Conservation (phyloP, 2,888 invertebrate species). For the Stramonita haemastoma region DNA sequence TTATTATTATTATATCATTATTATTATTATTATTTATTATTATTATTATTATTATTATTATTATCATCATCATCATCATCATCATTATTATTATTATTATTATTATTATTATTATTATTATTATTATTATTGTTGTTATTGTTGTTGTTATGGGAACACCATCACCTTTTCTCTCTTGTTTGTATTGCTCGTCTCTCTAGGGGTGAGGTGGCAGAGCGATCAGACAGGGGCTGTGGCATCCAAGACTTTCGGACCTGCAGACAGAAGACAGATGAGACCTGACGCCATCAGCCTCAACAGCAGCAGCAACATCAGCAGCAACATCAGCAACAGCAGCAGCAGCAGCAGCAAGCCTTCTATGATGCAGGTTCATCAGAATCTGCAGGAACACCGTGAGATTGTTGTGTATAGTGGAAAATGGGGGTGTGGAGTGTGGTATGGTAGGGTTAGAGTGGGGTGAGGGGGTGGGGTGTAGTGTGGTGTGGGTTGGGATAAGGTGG, state of each 20-base stretch:
- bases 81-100: neutral
- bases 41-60: neutral
- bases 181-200: neutral
- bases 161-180: no score
- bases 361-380: neutral
- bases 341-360: neutral
- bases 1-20: neutral
- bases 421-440: no score
- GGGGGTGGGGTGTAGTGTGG: no score
- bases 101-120: neutral
- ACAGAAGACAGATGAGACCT: neutral
- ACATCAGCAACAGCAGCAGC: no score
- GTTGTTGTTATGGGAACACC: no score
- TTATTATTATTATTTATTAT: neutral
- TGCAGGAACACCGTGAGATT: neutral
- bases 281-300: neutral
- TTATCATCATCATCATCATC: neutral
- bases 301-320: no score
- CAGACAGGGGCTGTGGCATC: neutral
- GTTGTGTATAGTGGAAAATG: neutral
- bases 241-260: neutral
- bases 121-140: no score
- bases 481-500: no score
- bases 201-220: neutral
- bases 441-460: no score